Evolutionary conservation across 2,797 vertebrate species (phyloP).

Genomic region (Lithobates sylvaticus): DNA sequence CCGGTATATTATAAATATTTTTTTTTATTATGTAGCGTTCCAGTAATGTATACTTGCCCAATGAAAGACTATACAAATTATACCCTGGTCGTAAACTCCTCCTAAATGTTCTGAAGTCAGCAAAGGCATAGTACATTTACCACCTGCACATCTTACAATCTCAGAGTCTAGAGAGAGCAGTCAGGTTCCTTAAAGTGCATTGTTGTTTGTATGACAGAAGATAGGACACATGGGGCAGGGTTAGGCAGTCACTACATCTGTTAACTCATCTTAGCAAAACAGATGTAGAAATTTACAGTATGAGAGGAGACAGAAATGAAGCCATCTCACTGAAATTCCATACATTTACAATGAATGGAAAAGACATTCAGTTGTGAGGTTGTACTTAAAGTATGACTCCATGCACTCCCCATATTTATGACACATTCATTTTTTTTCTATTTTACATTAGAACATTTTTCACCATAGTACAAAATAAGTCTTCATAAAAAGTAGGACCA

Average conservation of each 20-base stretch:
- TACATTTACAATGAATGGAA: conserved; percentile 1
- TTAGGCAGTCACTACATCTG: conserved; percentile 15
- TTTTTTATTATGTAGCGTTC: conserved; percentile 49
- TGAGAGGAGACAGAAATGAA: background rate
- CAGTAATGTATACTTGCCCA: conserved; percentile 45
- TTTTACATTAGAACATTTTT: conserved; percentile 24
- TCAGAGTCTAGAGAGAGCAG: conserved; percentile 23
- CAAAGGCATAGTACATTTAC: conserved; percentile 31
- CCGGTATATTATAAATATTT: conserved; percentile 47
- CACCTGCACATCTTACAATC: conserved; percentile 34
- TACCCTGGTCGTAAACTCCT: conserved; percentile 10
- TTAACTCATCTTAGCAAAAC: background rate
- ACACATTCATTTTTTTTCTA: conserved; percentile 19
- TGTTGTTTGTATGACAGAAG: conserved; percentile 17
- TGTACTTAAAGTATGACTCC: conserved; percentile 22
- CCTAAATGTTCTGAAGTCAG: conserved; percentile 13
- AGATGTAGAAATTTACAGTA: conserved; percentile 7
- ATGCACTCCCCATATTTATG: conserved; percentile 32
- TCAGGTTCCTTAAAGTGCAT: conserved; percentile 58
- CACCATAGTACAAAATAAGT: conserved; percentile 36
- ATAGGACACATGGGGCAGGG: conserved; percentile 24
- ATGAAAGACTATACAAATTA: conserved; percentile 42
- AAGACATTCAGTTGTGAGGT: conserved; percentile 43
- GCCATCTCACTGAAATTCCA: conserved; percentile 3
- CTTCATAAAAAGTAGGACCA: conserved; percentile 36